These are phyloP conservation scores for Isichthys henryi DNA, from an alignment of 2,113 vertebrate genomes.

Conservation along the genomic window DNA sequence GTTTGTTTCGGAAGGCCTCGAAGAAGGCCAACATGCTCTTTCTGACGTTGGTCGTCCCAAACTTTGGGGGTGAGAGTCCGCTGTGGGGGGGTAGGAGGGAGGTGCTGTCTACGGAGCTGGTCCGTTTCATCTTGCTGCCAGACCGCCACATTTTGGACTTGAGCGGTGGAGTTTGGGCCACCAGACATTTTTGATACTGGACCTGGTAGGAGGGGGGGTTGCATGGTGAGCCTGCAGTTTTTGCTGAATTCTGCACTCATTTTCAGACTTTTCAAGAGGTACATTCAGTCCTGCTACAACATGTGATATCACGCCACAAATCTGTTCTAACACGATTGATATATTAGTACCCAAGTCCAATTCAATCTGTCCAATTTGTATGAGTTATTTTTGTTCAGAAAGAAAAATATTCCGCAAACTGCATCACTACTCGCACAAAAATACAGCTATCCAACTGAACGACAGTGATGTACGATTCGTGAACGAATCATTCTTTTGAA, in stretches of 20 bases:
- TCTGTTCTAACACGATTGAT: background rate
- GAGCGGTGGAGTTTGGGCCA: slow-evolving; percentile 72
- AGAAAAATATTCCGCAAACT: background rate
- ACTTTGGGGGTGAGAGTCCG: slow-evolving; percentile 50
- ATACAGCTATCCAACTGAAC: background rate
- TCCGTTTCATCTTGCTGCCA: slow-evolving; percentile 64
- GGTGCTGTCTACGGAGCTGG: slow-evolving; percentile 66
- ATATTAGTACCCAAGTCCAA: background rate
- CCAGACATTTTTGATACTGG: slow-evolving; percentile 90
- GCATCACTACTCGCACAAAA: background rate
- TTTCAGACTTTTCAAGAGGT: background rate
- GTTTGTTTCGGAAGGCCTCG: slow-evolving; percentile 77
- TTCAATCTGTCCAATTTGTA: background rate
- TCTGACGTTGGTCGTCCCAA: slow-evolving; percentile 53
- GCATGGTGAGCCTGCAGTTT: background rate
- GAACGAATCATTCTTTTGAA: background rate
- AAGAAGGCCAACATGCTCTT: slow-evolving; percentile 80
- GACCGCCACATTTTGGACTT: slow-evolving; percentile 62
- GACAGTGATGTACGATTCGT: background rate
- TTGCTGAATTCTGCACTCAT: background rate
- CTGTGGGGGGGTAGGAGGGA: slow-evolving; percentile 46
- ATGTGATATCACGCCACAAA: background rate
- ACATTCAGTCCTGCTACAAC: background rate
- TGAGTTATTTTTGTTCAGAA: background rate
- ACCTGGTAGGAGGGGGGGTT: slow-evolving; percentile 56